Conservation (phyloP, 2,113 vertebrate genomes). For the Phaethon lepturus region DNA sequence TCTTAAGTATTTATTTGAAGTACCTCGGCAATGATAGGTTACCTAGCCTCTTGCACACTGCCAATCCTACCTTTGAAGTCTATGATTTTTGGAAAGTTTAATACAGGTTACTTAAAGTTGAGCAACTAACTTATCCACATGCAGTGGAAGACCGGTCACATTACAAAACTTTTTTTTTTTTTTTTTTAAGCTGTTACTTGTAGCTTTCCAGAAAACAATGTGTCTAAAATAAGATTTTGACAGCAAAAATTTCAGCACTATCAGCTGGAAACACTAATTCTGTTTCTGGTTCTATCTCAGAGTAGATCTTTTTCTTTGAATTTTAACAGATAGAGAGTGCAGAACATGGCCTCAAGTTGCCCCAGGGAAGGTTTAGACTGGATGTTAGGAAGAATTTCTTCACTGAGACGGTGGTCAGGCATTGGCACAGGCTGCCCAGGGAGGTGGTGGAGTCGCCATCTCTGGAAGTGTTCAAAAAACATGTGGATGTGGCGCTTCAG, state of each 20-base stretch:
- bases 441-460: no score
- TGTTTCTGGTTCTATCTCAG: neutral
- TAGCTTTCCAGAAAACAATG: neutral
- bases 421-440: no score
- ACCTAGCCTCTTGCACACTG: neutral
- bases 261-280: neutral
- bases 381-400: no score
- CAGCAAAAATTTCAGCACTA: neutral
- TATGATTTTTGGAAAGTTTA: neutral
- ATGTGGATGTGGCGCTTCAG: no score
- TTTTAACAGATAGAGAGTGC: neutral
- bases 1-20: neutral
- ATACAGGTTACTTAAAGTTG: conserved; percentile 5
- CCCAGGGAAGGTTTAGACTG: no score
- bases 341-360: neutral
- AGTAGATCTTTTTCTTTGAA: neutral
- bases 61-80: neutral
- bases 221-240: neutral
- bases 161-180: neutral
- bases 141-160: neutral
- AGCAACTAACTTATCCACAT: neutral
- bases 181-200: neutral
- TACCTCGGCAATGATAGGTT: neutral
- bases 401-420: no score
- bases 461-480: no score